These are phyloP conservation scores for Erynnis tages DNA, from an alignment of 2,888 invertebrate genomes.

Conservation along the genomic window DNA sequence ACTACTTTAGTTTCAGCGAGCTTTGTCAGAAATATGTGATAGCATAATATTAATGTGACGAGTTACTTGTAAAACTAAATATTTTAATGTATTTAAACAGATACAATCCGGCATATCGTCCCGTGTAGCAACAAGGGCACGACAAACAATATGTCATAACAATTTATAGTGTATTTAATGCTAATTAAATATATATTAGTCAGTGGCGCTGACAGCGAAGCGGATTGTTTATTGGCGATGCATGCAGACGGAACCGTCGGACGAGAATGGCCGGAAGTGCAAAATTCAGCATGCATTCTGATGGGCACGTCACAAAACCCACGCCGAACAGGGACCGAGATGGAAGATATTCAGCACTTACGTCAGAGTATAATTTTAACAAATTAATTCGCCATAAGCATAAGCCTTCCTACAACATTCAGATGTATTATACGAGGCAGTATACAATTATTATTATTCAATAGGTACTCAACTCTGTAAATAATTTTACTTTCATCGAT, in stretches of 20 bases:
- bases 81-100: too few species aligned
- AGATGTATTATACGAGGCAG: too few species aligned
- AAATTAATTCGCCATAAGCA: background rate
- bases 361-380: background rate
- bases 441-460: too few species aligned
- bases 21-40: background rate
- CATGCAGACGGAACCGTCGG: slow-evolving; percentile 29
- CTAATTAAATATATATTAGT: slow-evolving; percentile 26
- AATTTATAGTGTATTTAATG: slow-evolving; percentile 14
- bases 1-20: slow-evolving; percentile 1
- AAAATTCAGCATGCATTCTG: slow-evolving; percentile 40
- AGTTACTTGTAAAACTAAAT: too few species aligned
- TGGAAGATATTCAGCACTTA: background rate
- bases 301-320: slow-evolving; percentile 30
- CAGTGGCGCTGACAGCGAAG: slow-evolving; percentile 29
- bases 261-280: slow-evolving; percentile 37
- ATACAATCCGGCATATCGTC: background rate
- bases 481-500: too few species aligned
- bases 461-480: too few species aligned
- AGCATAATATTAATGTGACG: background rate
- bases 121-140: background rate
- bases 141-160: slow-evolving; percentile 12
- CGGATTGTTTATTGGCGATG: slow-evolving; percentile 44
- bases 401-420: too few species aligned
- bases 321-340: slow-evolving; percentile 1